A percentile compares a stretch with the other conserved stretches of the same genome.
These are phyloP conservation scores for Rutilus rutilus DNA, from an alignment of 2,113 vertebrate genomes.

Conservation along the genomic window DNA sequence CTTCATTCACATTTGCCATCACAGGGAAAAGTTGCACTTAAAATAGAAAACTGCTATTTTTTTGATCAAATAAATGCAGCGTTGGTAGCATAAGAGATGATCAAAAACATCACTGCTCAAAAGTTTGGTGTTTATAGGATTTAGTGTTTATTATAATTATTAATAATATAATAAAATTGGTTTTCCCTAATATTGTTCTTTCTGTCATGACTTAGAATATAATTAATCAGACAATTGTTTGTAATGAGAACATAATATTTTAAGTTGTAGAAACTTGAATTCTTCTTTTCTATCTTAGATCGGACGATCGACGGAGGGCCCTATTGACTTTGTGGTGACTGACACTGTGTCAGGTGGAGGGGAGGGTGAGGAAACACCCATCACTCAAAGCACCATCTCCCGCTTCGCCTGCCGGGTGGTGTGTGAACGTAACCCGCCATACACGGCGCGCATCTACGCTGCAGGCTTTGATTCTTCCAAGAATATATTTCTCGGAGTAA, in stretches of 20 bases:
- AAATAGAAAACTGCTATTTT: too few species aligned
- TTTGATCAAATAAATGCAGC: too few species aligned
- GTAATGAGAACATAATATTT: background rate
- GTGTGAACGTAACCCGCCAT: slow-evolving; percentile 90
- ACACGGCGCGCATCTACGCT: slow-evolving; percentile 92
- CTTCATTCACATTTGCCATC: too few species aligned
- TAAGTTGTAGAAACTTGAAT: background rate
- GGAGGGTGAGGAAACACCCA: slow-evolving; percentile 88
- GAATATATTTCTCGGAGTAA: slow-evolving; percentile 98
- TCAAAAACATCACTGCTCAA: too few species aligned
- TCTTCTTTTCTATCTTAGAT: slow-evolving; percentile 76
- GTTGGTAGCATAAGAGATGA: too few species aligned
- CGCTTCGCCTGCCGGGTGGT: slow-evolving; percentile 96
- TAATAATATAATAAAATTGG: too few species aligned
- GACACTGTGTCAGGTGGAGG: slow-evolving; percentile 92
- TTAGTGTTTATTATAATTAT: too few species aligned
- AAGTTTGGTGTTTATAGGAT: too few species aligned
- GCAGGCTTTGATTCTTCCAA: slow-evolving; percentile 98
- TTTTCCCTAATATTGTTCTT: background rate
- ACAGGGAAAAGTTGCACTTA: too few species aligned
- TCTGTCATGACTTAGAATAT: background rate
- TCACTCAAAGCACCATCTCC: slow-evolving; percentile 98
- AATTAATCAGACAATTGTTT: background rate
- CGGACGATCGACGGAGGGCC: slow-evolving; percentile 95
- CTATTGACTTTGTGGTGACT: slow-evolving; percentile 98